A percentile compares a stretch with the other conserved stretches of the same genome.
Evolutionary conservation across 2,888 invertebrate species (phyloP).

Genomic region (Apotomis betuletana): DNA sequence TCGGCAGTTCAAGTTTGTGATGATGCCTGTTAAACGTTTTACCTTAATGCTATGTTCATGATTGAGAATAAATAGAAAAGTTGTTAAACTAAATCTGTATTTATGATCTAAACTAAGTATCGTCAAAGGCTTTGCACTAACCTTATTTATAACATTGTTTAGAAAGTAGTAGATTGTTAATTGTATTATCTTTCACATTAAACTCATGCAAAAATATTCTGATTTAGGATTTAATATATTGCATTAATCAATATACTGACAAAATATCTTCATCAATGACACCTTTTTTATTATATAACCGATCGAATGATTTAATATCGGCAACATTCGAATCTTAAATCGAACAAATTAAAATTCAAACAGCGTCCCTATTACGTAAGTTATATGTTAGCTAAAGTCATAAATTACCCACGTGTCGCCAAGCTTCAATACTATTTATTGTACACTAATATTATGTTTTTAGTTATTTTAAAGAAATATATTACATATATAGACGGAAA

Average conservation of each 20-base stretch:
- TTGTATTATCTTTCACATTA: too few species aligned
- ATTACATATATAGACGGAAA: not conserved
- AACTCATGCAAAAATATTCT: too few species aligned
- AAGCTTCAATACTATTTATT: constrained; percentile 4
- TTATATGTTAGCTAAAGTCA: constrained; percentile 1
- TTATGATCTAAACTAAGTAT: too few species aligned
- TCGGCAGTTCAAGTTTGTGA: not conserved
- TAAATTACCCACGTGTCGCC: not conserved
- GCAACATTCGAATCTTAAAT: not conserved
- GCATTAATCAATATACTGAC: too few species aligned
- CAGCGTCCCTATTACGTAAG: constrained; percentile 2
- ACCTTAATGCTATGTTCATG: not conserved
- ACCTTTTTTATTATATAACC: too few species aligned
- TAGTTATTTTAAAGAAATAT: not conserved
- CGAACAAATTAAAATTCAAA: constrained; percentile 6
- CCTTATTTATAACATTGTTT: too few species aligned
- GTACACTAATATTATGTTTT: not conserved
- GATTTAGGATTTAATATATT: too few species aligned
- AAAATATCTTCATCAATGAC: too few species aligned
- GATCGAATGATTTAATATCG: not conserved
- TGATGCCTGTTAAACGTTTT: not conserved
- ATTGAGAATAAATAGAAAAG: too few species aligned
- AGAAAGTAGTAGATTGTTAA: too few species aligned
- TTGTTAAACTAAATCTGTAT: too few species aligned
- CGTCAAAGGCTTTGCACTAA: too few species aligned